Conservation (phyloP, 2,797 vertebrate genomes). For the Mionectes olivaceus region DNA sequence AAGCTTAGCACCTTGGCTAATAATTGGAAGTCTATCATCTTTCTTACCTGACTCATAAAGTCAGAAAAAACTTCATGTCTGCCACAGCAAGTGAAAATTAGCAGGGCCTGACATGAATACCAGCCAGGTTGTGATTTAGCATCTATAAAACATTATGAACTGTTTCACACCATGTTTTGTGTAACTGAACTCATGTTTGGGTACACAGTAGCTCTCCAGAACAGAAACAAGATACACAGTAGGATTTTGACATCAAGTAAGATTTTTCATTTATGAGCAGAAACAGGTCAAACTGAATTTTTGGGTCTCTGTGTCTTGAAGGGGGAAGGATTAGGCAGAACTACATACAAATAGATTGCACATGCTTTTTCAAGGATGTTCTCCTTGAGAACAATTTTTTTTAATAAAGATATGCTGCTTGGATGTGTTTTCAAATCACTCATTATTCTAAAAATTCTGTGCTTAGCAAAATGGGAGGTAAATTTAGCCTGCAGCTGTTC, state of each 20-base stretch:
- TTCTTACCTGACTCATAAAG: constrained; percentile 1
- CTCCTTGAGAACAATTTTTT: neutral
- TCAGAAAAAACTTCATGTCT: neutral
- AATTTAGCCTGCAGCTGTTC: constrained; percentile 40
- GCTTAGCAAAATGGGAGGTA: neutral
- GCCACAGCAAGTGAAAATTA: constrained; percentile 22
- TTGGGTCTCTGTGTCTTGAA: neutral
- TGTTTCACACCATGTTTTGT: neutral
- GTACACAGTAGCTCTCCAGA: neutral
- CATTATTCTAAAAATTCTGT: neutral
- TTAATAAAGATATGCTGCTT: neutral
- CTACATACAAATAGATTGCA: neutral
- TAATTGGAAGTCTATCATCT: neutral
- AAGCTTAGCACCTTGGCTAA: neutral
- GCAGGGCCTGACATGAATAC: neutral
- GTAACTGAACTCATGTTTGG: neutral
- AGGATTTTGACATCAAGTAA: neutral
- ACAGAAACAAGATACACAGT: neutral
- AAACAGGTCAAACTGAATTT: neutral
- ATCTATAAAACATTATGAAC: constrained; percentile 22
- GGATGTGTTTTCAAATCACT: neutral
- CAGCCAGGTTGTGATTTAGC: constrained; percentile 11
- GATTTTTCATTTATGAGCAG: neutral
- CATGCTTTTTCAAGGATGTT: neutral
- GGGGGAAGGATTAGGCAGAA: neutral